Evolutionary conservation across 2,113 vertebrate species (phyloP).

Genomic region (Scartelaos histophorus): DNA sequence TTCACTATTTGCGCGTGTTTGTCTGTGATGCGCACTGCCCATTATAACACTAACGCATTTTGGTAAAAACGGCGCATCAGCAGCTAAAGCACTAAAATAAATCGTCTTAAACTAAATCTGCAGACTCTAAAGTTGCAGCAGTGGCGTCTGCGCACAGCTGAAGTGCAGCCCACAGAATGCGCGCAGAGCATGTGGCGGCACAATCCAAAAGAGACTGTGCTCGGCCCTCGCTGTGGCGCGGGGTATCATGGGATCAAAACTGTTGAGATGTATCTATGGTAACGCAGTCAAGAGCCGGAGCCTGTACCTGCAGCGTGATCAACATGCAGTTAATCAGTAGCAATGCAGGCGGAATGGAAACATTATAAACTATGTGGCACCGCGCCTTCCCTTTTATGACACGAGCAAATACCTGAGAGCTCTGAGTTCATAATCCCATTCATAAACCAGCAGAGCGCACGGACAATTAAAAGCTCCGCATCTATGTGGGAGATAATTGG

Average conservation of each 20-base stretch:
- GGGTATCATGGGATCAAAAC: slow-evolving; percentile 59
- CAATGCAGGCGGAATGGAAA: neutral
- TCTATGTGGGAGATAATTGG: slow-evolving; percentile 66
- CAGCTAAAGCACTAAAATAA: neutral
- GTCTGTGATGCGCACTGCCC: neutral
- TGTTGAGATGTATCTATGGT: slow-evolving; percentile 77
- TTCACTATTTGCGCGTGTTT: neutral
- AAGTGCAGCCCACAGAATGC: neutral
- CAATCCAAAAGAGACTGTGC: slow-evolving; percentile 4
- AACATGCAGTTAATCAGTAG: slow-evolving; percentile 30
- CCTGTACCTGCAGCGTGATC: slow-evolving; percentile 13
- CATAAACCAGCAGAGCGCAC: neutral
- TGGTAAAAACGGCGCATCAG: neutral
- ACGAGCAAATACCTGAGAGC: neutral
- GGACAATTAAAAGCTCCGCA: neutral
- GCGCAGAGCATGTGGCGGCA: slow-evolving; percentile 19
- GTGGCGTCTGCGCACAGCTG: neutral
- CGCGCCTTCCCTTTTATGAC: neutral
- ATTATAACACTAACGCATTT: slow-evolving; percentile 38
- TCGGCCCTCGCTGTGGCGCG: slow-evolving; percentile 17
- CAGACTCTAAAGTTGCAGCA: neutral
- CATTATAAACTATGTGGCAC: neutral
- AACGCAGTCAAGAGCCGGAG: slow-evolving; percentile 56
- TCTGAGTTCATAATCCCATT: neutral
- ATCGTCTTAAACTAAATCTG: neutral